phyloP scores from a whole-genome alignment of 53 echinoderm and acorn worm genomes.

The Astropecten irregularis region DNA sequence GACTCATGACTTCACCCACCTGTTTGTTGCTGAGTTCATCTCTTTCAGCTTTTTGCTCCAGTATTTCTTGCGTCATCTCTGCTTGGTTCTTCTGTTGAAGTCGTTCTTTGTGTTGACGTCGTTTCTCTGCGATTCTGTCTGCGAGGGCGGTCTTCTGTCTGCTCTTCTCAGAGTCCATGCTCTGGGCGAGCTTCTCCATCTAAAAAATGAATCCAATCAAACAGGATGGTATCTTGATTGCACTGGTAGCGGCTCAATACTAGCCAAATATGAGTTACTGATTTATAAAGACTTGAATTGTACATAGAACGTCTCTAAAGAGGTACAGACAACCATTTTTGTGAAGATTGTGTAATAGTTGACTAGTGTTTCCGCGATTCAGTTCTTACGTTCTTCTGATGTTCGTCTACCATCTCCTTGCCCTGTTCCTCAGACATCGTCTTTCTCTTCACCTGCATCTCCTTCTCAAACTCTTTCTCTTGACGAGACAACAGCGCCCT shows the following conservation, averaged over 20 bases:
- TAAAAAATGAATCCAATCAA: slow-evolving; percentile 4
- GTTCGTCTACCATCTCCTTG: slow-evolving; percentile 84
- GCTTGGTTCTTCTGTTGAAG: slow-evolving; percentile 75
- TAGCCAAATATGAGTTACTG: too few species aligned
- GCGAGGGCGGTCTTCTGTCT: slow-evolving; percentile 76
- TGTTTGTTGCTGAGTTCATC: slow-evolving; percentile 77
- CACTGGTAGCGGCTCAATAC: too few species aligned
- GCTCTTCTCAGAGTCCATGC: slow-evolving; percentile 85
- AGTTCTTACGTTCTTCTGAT: slow-evolving; percentile 76
- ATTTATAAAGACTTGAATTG: too few species aligned
- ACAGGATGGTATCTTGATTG: too few species aligned
- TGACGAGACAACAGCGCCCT: slow-evolving; percentile 60
- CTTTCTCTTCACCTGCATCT: slow-evolving; percentile 91
- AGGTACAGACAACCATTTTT: too few species aligned
- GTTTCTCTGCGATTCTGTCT: slow-evolving; percentile 80
- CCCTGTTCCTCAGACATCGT: slow-evolving; percentile 76
- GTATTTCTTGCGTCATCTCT: slow-evolving; percentile 75
- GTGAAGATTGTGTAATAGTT: too few species aligned
- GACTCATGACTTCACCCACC: slow-evolving; percentile 41
- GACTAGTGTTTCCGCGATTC: too few species aligned
- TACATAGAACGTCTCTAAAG: too few species aligned
- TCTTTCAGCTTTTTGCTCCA: slow-evolving; percentile 76
- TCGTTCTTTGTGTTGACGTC: slow-evolving; percentile 65
- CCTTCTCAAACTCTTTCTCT: slow-evolving; percentile 87
- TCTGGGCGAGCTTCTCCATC: slow-evolving; percentile 80